These are phyloP conservation scores for Stegophylla sp. DNA, from an alignment of 2,888 invertebrate species.

Conservation along the genomic window DNA sequence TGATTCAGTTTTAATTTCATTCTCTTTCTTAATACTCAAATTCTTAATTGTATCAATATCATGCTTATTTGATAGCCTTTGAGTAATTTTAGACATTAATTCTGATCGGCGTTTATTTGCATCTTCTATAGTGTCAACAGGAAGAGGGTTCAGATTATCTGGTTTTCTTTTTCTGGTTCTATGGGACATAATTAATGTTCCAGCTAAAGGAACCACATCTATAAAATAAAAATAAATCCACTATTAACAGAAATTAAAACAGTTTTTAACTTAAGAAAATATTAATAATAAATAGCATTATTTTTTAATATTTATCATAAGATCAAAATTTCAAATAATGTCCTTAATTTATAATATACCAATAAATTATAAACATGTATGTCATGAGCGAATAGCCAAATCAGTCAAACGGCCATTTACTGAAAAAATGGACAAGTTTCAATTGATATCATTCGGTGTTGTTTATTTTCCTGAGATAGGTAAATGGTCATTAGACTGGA, in stretches of 20 bases:
- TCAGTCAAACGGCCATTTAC: too few species aligned
- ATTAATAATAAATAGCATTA: too few species aligned
- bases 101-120: conserved; percentile 25
- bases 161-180: not conserved
- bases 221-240: conserved; percentile 12
- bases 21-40: not conserved
- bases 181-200: conserved; percentile 41
- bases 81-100: conserved; percentile 39
- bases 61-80: conserved; percentile 43
- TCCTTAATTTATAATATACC: too few species aligned
- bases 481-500: too few species aligned
- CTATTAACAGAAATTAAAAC: not conserved
- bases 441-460: too few species aligned
- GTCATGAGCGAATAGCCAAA: too few species aligned
- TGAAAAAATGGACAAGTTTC: too few species aligned
- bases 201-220: conserved; percentile 42
- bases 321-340: too few species aligned
- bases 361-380: too few species aligned
- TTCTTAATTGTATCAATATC: not conserved
- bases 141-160: not conserved
- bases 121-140: conserved; percentile 49
- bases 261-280: too few species aligned
- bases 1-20: conserved; percentile 10
- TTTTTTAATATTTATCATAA: too few species aligned
- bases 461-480: too few species aligned